These are phyloP conservation scores for Actenoides hombroni DNA, from an alignment of 2,113 vertebrate species.

Conservation along the genomic window DNA sequence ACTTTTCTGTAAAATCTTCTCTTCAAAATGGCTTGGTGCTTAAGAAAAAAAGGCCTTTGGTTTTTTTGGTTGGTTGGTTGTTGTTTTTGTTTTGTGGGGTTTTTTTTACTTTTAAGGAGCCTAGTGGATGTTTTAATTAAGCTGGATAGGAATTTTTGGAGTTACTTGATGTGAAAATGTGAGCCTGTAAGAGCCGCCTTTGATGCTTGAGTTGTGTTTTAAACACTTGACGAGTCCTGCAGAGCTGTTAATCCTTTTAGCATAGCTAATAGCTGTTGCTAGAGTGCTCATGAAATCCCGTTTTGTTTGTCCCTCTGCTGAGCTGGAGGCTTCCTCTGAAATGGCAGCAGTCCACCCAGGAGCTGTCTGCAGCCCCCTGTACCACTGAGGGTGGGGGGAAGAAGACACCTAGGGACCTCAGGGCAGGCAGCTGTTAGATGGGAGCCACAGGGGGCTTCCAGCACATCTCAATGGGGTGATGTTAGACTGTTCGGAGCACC, in stretches of 20 bases:
- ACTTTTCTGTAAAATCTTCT: neutral
- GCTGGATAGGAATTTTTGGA: conserved; percentile 48
- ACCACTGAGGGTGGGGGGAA: neutral
- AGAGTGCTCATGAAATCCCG: neutral
- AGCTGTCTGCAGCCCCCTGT: neutral
- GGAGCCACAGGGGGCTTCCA: neutral
- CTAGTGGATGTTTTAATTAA: conserved; percentile 43
- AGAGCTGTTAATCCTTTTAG: conserved; percentile 58
- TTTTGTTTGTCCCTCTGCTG: neutral
- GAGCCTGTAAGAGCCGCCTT: neutral
- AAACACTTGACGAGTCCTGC: conserved; percentile 51
- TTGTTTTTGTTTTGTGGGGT: too few relatives aligned
- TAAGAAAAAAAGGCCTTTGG: neutral
- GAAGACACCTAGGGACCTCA: neutral
- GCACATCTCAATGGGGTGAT: fast-evolving
- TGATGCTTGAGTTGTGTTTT: conserved; percentile 49
- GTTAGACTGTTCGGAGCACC: neutral
- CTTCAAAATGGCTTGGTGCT: neutral
- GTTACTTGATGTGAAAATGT: conserved; percentile 49
- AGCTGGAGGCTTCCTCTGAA: neutral
- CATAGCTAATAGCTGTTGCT: conserved; percentile 46
- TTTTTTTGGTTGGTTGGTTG: neutral
- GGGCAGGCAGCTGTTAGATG: neutral
- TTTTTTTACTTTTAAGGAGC: neutral
- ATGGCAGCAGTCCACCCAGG: neutral